Conservation (phyloP, 2,888 invertebrate species). For the Agrotis segetum region DNA sequence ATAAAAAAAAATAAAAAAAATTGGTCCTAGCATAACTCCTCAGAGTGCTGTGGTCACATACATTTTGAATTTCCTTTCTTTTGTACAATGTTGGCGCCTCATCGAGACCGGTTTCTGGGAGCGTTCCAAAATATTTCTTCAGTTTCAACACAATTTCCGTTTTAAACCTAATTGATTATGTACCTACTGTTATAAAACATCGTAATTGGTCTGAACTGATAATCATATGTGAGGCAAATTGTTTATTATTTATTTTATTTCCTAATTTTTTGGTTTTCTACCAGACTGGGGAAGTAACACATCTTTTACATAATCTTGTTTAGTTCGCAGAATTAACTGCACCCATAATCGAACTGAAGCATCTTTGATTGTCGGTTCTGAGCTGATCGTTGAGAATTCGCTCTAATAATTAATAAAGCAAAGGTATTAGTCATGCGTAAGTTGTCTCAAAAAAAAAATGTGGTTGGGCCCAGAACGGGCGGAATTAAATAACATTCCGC, state of each 20-base stretch:
- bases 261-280: not conserved
- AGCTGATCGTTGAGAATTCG: too few relatives aligned
- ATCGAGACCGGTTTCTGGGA: conserved; percentile 31
- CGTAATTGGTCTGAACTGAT: not conserved
- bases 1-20: too few relatives aligned
- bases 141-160: conserved; percentile 27
- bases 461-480: not conserved
- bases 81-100: conserved; percentile 41
- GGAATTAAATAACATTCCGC: not conserved
- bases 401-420: too few relatives aligned
- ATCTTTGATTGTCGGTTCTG: too few relatives aligned
- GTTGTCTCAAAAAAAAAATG: not conserved
- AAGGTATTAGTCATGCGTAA: too few relatives aligned
- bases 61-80: conserved; percentile 23
- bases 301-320: too few relatives aligned
- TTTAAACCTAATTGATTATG: conserved; percentile 30
- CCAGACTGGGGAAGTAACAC: too few relatives aligned
- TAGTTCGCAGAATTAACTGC: too few relatives aligned
- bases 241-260: not conserved
- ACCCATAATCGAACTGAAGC: too few relatives aligned
- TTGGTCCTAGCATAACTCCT: conserved; percentile 15
- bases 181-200: not conserved
- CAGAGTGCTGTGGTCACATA: conserved; percentile 36
- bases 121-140: conserved; percentile 45
- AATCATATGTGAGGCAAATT: not conserved